Conservation (phyloP, 2,113 vertebrate species). For the Phalacrocorax pelagicus region DNA sequence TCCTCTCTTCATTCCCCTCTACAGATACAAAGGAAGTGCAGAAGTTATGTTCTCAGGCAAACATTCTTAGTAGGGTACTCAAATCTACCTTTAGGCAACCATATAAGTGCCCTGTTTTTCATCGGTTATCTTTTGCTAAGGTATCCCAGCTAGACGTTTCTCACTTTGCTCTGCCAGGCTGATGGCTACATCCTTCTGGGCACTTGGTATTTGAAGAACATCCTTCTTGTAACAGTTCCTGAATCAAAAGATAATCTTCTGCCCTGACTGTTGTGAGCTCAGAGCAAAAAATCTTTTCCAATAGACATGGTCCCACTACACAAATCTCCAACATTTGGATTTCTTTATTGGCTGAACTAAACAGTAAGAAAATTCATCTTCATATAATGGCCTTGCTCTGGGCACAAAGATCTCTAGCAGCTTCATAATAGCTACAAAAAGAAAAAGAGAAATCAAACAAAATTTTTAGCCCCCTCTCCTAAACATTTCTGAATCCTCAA, state of each 20-base stretch:
- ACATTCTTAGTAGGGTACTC: neutral
- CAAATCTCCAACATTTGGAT: neutral
- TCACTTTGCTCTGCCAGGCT: neutral
- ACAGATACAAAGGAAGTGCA: neutral
- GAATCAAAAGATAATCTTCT: neutral
- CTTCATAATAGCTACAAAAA: neutral
- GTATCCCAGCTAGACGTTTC: neutral
- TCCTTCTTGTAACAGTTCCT: neutral
- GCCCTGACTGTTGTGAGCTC: neutral
- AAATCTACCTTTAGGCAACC: neutral
- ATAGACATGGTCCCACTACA: neutral
- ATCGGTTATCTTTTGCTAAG: neutral
- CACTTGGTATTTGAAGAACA: neutral
- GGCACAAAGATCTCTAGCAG: neutral
- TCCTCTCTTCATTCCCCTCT: neutral
- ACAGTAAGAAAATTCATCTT: neutral
- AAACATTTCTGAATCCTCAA: neutral
- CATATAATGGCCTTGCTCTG: neutral
- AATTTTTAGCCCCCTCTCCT: neutral
- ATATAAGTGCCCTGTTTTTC: neutral
- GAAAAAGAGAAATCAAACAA: neutral
- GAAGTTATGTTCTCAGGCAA: neutral
- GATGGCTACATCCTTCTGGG: neutral
- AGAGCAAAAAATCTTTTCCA: neutral
- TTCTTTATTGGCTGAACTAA: neutral